A percentile compares a stretch with the other conserved stretches of the same genome.
These are phyloP conservation scores for Aethina tumida DNA, from an alignment of 1,140 invertebrate genomes.

Conservation along the genomic window DNA sequence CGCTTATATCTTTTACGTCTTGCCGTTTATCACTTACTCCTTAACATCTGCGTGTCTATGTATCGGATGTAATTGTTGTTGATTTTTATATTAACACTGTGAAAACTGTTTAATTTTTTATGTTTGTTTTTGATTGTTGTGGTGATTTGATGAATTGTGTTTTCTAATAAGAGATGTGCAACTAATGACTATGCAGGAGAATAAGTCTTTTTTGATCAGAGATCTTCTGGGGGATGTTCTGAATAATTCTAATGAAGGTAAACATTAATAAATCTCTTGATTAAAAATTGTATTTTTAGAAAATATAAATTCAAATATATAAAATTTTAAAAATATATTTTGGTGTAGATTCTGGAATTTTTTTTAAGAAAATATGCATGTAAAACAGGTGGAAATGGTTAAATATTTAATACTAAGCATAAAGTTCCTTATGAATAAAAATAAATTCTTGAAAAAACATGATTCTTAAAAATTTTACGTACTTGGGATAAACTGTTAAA, in stretches of 20 bases:
- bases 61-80: constrained; percentile 7
- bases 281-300: too few relatives aligned
- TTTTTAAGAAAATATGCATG: neutral
- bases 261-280: too few relatives aligned
- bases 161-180: constrained; percentile 6
- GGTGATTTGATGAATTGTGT: too few relatives aligned
- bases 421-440: neutral
- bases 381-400: neutral
- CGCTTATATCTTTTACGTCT: constrained; percentile 17
- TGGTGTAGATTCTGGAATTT: neutral
- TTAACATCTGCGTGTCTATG: constrained; percentile 15
- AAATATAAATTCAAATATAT: neutral
- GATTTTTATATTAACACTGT: constrained; percentile 1
- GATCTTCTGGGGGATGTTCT: constrained; percentile 67
- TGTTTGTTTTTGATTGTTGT: too few relatives aligned
- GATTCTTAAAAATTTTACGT: too few relatives aligned
- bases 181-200: constrained; percentile 45
- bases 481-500: too few relatives aligned
- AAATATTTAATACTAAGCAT: neutral
- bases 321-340: constrained; percentile 1
- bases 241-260: constrained; percentile 29
- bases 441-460: neutral
- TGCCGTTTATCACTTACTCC: constrained; percentile 9
- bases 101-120: constrained; percentile 5
- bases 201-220: constrained; percentile 66